These are phyloP conservation scores for Clavelina lepadiformis DNA, from an alignment of 23 tunicate genomes.

Conservation along the genomic window DNA sequence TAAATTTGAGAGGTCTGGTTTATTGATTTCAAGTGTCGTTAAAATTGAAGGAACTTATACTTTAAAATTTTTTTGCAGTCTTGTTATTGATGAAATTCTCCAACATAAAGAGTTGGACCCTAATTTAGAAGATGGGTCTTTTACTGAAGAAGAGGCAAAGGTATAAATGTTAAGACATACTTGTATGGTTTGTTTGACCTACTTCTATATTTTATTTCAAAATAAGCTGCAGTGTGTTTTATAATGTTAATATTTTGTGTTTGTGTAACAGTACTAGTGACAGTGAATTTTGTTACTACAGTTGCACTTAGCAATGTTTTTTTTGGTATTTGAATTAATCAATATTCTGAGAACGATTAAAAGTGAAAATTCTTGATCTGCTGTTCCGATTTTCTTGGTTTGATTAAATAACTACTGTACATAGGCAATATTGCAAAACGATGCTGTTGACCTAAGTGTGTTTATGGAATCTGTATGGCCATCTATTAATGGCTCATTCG, in stretches of 20 bases:
- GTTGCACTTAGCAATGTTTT: too few species aligned
- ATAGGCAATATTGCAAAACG: constrained; percentile 1
- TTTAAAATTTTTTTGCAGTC: constrained; percentile 11
- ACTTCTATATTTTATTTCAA: too few species aligned
- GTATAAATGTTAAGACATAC: constrained; percentile 5
- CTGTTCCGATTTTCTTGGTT: too few species aligned
- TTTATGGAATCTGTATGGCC: constrained; percentile 51
- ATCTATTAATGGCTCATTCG: constrained; percentile 29
- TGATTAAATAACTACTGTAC: too few species aligned
- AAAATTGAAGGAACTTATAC: neutral
- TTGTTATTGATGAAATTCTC: constrained; percentile 23
- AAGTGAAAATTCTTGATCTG: too few species aligned
- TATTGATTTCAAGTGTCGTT: neutral
- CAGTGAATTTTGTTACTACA: too few species aligned
- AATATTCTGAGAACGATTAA: too few species aligned
- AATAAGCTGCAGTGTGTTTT: too few species aligned
- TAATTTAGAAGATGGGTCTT: constrained; percentile 33
- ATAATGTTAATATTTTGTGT: too few species aligned
- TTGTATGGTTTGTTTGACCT: neutral
- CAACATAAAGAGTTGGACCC: constrained; percentile 56
- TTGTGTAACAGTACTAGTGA: too few species aligned
- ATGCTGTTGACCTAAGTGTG: constrained; percentile 17
- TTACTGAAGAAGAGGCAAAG: constrained; percentile 44
- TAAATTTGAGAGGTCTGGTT: too few species aligned
- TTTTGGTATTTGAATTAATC: too few species aligned